phyloP scores from a whole-genome alignment of 1,140 invertebrate species.

The Macrobrachium rosenbergii region DNA sequence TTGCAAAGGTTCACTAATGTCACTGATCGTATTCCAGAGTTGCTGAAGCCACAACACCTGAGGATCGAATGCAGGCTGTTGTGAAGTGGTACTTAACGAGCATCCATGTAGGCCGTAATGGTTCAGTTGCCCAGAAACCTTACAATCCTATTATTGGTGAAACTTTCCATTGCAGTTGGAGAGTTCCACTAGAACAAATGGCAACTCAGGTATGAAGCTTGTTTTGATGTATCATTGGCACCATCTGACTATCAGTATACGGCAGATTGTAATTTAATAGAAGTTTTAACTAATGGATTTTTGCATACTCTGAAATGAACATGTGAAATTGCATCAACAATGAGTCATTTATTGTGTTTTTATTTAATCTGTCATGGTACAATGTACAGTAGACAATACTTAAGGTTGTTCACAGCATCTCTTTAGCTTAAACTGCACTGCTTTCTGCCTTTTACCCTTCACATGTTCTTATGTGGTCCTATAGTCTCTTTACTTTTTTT shows the following conservation, averaged over 20 bases:
- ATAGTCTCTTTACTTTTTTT: neutral
- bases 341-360: neutral
- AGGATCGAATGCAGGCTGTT: conserved; percentile 82
- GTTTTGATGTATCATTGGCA: no score
- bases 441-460: no score
- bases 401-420: no score
- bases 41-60: conserved; percentile 83
- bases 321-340: neutral
- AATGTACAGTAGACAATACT: no score
- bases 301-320: no score
- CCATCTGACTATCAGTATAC: no score
- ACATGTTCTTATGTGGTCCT: neutral
- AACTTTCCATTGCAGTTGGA: conserved; percentile 78
- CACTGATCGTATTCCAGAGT: conserved; percentile 73
- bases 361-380: neutral
- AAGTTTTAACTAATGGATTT: no score
- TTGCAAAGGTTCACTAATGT: neutral
- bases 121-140: conserved; percentile 95
- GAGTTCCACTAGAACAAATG: conserved; percentile 39
- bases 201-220: conserved; percentile 2
- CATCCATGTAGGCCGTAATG: conserved; percentile 95
- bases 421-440: no score
- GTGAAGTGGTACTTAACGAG: conserved; percentile 93
- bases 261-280: no score
- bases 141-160: conserved; percentile 98